Conservation (phyloP, 1,140 invertebrate species). For the Apis florea region DNA sequence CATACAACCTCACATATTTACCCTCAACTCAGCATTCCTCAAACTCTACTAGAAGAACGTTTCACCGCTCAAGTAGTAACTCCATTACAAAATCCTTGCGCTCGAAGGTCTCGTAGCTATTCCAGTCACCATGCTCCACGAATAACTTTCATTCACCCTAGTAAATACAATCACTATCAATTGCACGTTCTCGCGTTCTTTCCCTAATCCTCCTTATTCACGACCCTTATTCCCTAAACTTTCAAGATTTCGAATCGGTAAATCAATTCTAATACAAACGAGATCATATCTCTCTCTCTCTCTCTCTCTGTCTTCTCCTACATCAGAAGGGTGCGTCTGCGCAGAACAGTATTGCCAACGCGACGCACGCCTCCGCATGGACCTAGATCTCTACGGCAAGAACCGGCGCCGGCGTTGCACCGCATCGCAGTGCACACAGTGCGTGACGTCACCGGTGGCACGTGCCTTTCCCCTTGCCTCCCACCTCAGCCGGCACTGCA, state of each 20-base stretch:
- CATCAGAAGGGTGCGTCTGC: slow-evolving; percentile 6
- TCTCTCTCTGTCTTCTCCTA: too few relatives aligned
- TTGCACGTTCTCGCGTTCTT: background rate
- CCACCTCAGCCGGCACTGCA: slow-evolving; percentile 37
- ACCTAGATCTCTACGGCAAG: slow-evolving; percentile 51
- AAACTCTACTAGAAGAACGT: background rate
- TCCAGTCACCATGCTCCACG: background rate
- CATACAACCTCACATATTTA: too few relatives aligned
- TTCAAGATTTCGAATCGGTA: background rate
- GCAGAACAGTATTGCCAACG: slow-evolving; percentile 7
- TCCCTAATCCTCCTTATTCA: too few relatives aligned
- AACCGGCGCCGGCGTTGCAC: slow-evolving; percentile 63
- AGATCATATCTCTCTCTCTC: background rate
- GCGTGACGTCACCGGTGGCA: slow-evolving; percentile 76
- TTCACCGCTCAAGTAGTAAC: background rate
- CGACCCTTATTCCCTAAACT: background rate
- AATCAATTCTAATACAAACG: background rate
- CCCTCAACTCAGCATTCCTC: background rate
- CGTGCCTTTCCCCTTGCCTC: slow-evolving; percentile 71
- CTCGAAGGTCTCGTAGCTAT: background rate
- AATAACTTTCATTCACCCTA: slow-evolving; percentile 7
- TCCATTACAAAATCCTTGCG: background rate
- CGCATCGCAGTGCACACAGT: slow-evolving; percentile 70
- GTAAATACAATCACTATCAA: background rate
- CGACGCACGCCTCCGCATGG: slow-evolving; percentile 55